phyloP scores from a whole-genome alignment of 1,140 invertebrate species.

The Scaptomyza graminum region DNA sequence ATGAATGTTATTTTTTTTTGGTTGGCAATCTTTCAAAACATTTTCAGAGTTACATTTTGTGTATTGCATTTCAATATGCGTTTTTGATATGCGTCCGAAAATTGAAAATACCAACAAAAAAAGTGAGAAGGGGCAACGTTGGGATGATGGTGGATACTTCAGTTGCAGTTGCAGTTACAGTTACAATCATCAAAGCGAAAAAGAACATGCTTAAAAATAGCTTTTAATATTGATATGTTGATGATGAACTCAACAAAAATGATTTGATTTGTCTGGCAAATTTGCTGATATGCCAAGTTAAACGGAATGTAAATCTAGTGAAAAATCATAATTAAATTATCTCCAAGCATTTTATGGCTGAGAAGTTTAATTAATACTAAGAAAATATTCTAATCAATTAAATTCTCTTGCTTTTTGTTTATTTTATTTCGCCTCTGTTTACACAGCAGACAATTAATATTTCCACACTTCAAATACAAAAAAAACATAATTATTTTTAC shows the following conservation, averaged over 20 bases:
- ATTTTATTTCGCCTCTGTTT: neutral
- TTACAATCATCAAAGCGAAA: neutral
- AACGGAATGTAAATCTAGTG: no score
- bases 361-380: neutral
- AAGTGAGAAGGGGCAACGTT: conserved; percentile 20
- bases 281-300: no score
- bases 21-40: conserved; percentile 76
- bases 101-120: conserved; percentile 48
- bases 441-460: conserved; percentile 28
- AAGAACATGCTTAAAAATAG: neutral
- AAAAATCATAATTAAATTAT: no score
- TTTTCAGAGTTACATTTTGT: conserved; percentile 75
- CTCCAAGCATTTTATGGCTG: neutral
- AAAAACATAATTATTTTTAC: conserved; percentile 32
- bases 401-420: neutral
- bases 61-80: conserved; percentile 74
- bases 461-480: neutral
- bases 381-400: neutral
- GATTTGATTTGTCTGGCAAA: neutral
- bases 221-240: conserved; percentile 2
- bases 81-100: conserved; percentile 59
- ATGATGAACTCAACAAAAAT: neutral
- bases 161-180: conserved; percentile 12
- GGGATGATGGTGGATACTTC: neutral
- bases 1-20: conserved; percentile 31